Conservation (phyloP, 2,113 vertebrate species). For the Tragulus kanchil region DNA sequence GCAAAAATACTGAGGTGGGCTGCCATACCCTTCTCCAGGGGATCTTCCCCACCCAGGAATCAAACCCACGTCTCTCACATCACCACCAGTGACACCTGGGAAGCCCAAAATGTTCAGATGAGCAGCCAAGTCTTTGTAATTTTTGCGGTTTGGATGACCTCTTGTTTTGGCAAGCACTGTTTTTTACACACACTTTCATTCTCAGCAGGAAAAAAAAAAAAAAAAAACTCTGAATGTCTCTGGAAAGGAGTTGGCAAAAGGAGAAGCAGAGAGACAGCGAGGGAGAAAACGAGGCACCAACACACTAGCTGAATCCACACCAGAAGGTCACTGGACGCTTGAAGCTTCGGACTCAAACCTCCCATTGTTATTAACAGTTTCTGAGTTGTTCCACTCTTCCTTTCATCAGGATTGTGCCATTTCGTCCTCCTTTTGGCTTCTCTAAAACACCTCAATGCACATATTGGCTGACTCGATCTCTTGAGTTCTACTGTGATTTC, state of each 20-base stretch:
- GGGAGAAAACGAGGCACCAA: neutral
- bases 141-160: neutral
- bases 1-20: neutral
- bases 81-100: neutral
- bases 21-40: neutral
- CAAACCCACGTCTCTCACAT: neutral
- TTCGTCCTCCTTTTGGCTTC: neutral
- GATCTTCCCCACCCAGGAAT: neutral
- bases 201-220: neutral
- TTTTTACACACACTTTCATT: neutral
- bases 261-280: neutral
- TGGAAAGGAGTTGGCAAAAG: neutral
- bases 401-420: neutral
- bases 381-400: neutral
- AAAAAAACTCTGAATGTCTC: neutral
- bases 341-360: neutral
- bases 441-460: neutral
- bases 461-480: neutral
- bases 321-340: neutral
- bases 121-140: neutral
- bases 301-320: neutral
- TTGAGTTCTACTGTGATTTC: neutral
- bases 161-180: neutral
- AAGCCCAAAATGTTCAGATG: neutral
- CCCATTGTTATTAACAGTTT: neutral